phyloP scores from a whole-genome alignment of 2,113 vertebrate genomes.

The Burhinus oedicnemus region DNA sequence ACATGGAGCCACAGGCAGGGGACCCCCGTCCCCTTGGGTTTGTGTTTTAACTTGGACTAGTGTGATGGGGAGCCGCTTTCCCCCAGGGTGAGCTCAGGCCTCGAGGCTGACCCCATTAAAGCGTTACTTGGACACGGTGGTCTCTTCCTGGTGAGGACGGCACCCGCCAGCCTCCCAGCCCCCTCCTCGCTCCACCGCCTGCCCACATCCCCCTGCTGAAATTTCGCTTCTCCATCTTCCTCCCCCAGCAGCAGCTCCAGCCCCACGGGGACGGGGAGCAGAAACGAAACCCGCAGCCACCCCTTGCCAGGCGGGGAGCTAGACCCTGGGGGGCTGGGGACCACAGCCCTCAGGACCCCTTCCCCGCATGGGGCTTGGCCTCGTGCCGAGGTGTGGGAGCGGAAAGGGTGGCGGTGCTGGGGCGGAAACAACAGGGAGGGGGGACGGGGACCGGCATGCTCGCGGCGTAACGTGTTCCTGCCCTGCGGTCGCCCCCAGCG shows the following conservation, averaged over 20 bases:
- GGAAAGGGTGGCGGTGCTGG: background rate
- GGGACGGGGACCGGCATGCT: background rate
- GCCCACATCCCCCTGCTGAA: background rate
- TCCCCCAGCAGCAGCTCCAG: background rate
- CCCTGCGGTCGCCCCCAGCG: background rate
- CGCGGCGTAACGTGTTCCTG: slow-evolving; percentile 3
- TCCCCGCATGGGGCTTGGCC: background rate
- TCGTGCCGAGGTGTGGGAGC: background rate
- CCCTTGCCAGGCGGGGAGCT: accelerated
- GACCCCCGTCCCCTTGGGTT: background rate
- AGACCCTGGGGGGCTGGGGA: background rate
- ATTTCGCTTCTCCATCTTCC: background rate
- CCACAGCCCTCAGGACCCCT: background rate
- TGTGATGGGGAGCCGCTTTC: background rate
- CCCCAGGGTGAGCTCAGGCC: background rate
- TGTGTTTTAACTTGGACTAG: background rate
- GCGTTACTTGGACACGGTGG: background rate
- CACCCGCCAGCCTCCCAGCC: accelerated
- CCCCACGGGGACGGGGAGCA: background rate
- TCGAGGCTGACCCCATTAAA: background rate
- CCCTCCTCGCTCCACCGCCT: background rate
- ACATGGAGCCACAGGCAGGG: too few species aligned
- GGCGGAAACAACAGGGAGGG: background rate
- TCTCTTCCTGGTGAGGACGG: background rate
- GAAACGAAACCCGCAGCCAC: background rate